These are phyloP conservation scores for Biston betularia DNA, from an alignment of 2,888 invertebrate genomes.

Conservation along the genomic window DNA sequence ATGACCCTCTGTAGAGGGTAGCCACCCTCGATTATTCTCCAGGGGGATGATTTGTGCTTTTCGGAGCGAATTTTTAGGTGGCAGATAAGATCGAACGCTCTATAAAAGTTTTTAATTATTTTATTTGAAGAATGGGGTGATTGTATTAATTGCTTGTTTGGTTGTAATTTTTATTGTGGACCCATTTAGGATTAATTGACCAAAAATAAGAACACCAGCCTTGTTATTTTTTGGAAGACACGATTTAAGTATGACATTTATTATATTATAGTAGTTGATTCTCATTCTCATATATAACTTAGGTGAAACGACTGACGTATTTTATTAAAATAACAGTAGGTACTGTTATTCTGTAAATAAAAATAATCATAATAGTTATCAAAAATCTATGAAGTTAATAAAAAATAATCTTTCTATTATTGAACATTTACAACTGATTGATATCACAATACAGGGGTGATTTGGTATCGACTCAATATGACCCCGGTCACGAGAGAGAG, in stretches of 20 bases:
- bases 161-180: conserved; percentile 6
- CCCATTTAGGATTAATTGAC: conserved; percentile 12
- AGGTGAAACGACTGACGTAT: not conserved
- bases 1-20: conserved; percentile 30
- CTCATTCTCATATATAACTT: no score
- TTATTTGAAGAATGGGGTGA: conserved; percentile 41
- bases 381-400: conserved; percentile 1
- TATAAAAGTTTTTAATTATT: conserved; percentile 47
- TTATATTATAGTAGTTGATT: no score
- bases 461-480: conserved; percentile 24
- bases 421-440: conserved; percentile 24
- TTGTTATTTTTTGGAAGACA: no score
- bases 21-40: conserved; percentile 26
- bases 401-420: conserved; percentile 13
- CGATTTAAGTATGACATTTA: no score
- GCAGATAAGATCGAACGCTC: conserved; percentile 30
- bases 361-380: conserved; percentile 2
- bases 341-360: not conserved
- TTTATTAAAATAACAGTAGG: not conserved
- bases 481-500: conserved; percentile 6
- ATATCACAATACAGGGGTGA: conserved; percentile 16
- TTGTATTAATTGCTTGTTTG: conserved; percentile 25
- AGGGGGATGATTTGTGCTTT: conserved; percentile 44
- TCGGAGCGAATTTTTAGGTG: conserved; percentile 37
- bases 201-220: not conserved